A percentile compares a stretch with the other conserved stretches of the same genome.
Conservation (phyloP, 92 coral and sea anemone species). For the Palythoa caribaeorum region DNA sequence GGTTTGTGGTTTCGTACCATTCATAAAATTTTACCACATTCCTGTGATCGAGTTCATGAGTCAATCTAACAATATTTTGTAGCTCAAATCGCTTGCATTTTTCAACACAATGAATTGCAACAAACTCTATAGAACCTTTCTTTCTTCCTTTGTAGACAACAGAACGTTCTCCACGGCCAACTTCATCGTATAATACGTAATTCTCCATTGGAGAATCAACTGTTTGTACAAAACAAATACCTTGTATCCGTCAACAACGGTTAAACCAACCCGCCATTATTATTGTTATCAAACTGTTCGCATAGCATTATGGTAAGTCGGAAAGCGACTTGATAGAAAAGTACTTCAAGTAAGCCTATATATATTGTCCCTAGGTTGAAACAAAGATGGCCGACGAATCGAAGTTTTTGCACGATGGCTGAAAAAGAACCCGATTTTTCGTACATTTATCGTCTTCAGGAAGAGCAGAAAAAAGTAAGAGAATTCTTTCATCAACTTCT, state of each 20-base stretch:
- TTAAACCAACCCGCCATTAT: constrained; percentile 27
- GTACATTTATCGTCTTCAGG: constrained; percentile 78
- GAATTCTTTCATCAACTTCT: not conserved
- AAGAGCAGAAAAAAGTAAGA: constrained; percentile 81
- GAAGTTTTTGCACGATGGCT: constrained; percentile 21
- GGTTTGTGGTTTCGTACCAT: constrained; percentile 99
- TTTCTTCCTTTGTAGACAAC: constrained; percentile 98
- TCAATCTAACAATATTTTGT: constrained; percentile 90
- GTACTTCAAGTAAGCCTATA: no score
- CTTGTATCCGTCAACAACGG: constrained; percentile 6
- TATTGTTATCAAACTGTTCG: constrained; percentile 8
- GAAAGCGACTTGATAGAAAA: no score
- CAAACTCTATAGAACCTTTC: constrained; percentile 95
- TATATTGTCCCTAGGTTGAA: not conserved
- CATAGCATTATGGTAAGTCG: constrained; percentile 28
- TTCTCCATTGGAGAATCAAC: constrained; percentile 77
- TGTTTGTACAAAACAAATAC: not conserved
- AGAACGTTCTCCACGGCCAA: constrained; percentile 94
- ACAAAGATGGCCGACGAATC: constrained; percentile 61
- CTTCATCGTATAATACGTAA: constrained; percentile 95
- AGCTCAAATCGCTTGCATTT: constrained; percentile 93
- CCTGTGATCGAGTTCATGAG: constrained; percentile 93
- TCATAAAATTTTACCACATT: constrained; percentile 92
- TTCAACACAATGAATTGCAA: constrained; percentile 98
- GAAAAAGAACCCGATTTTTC: constrained; percentile 65